Percentiles rank a stretch among this genome's conserved stretches.
These are phyloP conservation scores for Rhinoraja longicauda DNA, from an alignment of 2,797 vertebrate species.

Conservation along the genomic window DNA sequence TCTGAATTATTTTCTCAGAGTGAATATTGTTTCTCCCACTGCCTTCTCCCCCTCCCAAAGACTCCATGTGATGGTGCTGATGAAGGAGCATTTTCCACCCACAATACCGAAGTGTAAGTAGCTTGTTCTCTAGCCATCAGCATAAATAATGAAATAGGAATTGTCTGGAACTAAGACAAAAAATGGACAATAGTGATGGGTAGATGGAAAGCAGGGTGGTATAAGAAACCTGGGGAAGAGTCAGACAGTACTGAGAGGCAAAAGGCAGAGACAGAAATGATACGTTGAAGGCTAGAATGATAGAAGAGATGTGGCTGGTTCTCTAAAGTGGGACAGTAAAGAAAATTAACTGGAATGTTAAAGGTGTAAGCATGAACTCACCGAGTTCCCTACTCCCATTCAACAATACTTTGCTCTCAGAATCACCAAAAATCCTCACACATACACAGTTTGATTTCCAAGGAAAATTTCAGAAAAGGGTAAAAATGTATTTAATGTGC, in stretches of 20 bases:
- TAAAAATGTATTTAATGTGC: constrained; percentile 19
- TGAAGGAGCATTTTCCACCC: background rate
- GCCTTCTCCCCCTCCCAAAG: too few species aligned
- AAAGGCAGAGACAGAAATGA: background rate
- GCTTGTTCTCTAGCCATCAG: background rate
- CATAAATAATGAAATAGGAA: background rate
- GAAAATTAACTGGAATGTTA: background rate
- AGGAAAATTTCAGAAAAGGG: background rate
- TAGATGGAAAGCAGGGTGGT: background rate
- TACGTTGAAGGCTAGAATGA: background rate
- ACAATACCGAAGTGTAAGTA: background rate
- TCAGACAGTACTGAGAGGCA: background rate
- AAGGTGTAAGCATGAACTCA: background rate
- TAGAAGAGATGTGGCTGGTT: background rate
- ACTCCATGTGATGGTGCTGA: background rate
- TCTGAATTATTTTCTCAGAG: background rate
- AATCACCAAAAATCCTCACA: background rate
- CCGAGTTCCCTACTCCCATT: background rate
- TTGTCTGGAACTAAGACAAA: background rate
- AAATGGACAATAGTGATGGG: background rate
- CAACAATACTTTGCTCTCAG: background rate
- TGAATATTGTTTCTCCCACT: too few species aligned
- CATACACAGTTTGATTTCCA: too few species aligned
- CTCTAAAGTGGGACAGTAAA: background rate
- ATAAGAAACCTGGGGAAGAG: background rate